Conservation (phyloP, 1,140 invertebrate genomes). For the Periplaneta americana region DNA sequence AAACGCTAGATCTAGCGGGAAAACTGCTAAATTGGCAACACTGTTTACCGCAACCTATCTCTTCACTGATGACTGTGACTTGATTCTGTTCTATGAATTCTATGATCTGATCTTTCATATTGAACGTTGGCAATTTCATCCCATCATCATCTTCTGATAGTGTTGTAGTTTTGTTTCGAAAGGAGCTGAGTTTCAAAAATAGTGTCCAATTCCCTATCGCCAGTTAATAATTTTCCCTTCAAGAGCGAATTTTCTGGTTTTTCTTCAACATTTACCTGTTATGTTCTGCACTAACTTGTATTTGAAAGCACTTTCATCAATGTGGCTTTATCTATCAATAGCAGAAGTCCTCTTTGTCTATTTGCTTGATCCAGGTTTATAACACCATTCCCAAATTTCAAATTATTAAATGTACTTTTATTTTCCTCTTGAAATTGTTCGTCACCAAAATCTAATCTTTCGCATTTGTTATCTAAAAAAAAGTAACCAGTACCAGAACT, state of each 20-base stretch:
- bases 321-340: slow-evolving; percentile 28
- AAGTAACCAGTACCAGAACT: not conserved
- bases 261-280: slow-evolving; percentile 28
- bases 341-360: not conserved
- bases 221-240: slow-evolving; percentile 14
- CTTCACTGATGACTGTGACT: slow-evolving; percentile 36
- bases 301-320: slow-evolving; percentile 32
- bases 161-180: slow-evolving; percentile 32
- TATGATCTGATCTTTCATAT: slow-evolving; percentile 30
- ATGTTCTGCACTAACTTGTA: slow-evolving; percentile 29
- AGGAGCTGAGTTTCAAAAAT: slow-evolving; percentile 26
- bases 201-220: slow-evolving; percentile 25
- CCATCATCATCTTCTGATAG: slow-evolving; percentile 30
- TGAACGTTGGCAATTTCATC: slow-evolving; percentile 32
- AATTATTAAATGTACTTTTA: too few species aligned
- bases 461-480: not conserved
- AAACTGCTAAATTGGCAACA: too few species aligned
- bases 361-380: not conserved
- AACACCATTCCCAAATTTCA: not conserved
- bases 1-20: too few species aligned
- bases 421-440: not conserved
- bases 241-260: slow-evolving; percentile 17
- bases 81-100: slow-evolving; percentile 30
- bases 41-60: too few species aligned
- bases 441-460: not conserved